Base-by-base conservation (phyloP, 2,113 vertebrate species). In the Scomber colias region DNA sequence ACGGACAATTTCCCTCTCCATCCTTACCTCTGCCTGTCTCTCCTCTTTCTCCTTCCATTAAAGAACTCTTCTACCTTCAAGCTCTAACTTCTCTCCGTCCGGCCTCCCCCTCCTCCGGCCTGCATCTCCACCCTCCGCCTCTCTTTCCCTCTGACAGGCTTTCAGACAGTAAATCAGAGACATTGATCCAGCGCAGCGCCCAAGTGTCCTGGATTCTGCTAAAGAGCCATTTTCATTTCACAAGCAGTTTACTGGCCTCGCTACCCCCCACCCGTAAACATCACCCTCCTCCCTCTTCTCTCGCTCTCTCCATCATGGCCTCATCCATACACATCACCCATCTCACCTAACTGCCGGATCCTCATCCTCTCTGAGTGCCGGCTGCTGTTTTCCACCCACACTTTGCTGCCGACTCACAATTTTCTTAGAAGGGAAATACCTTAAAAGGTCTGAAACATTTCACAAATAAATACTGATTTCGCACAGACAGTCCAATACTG, bases 141-240 rank as follows among this genome's bases (percentile, higher is more conserved):
- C 92, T 75, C 83, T 85, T 79, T 76, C 72, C 45, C 83, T 84
- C 88, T 94, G 94, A 95, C 94, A 95, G 94, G 95, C 95, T 95
- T 95, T 95, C 92, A 95, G 93, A 90, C 92, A 91, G 92, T 95
- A 95, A 95, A 95, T 95, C 94, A 95, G 92, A 87, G 88, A 91
- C 93, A 96, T 95, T 95, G 93, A 96, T 95, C 92, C 90, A 89
- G 91, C 21, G 53, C 91, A 92, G 94, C 88, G 92, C 91, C 83
- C 83, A 90, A 94, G 93, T 92, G 94, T 96, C 94, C 93, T 95
- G 94, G 92, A 92, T 95, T 95, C 93, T 93, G 93, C 94, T 96
- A 94, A 95, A 94, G 92, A 95, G 94, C 93, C 94, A 95, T 95
- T 95, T 95, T 95, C 94, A 95, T 95, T 95, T 96, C 94, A 94